Base-by-base conservation (phyloP, 2,113 vertebrate species). In the Paraplagusia blochii region DNA sequence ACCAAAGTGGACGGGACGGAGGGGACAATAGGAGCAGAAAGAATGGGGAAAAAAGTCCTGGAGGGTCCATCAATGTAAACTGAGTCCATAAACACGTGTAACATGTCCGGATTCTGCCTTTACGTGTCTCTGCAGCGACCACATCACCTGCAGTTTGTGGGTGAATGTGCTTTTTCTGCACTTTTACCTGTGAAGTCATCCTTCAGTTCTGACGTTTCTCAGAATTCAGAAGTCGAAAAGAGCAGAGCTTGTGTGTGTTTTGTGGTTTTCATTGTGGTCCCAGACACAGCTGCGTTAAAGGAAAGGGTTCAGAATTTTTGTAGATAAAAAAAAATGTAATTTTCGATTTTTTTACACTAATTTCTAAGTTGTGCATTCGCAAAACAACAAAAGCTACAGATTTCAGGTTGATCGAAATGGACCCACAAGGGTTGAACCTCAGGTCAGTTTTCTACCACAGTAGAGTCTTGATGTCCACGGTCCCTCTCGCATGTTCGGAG, bases 41-140 rank as follows among this genome's bases (percentile, higher is more conserved):
- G 42, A 29, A 2, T 29, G 22, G 34, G 50, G 57, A 6, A n/a
- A 22, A 57, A 60, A 66, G 57, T 85, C 83, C 87, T 86, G 75
- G 34, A 79, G 86, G 85, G 84, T n/a, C 79, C 63, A 88, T 85
- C 80, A 74, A 90, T 83, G 80, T 85, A 86, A 82, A 76, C 69
- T 44, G 22, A 63, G 63, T 74, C 77, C 84, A 87, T 91, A 88
- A 90, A 86, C 83, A 86, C 85, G 82, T 87, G 83, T 88, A 87
- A 86, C 79, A 89, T 86, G 87, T 87, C 85, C 88, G 81, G 81
- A 81, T 83, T 82, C 76, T 81, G 74, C 76, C 70, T 63, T 68
- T 65, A 70, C 83, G 82, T 72, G 84, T 77, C 75, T 75, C 59
- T 38, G 51, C 49, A 45, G 64, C 71, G 69, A 53, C 68, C 33